These are phyloP conservation scores for Apomyelois bistriatella DNA, from an alignment of 2,888 invertebrate genomes.

Conservation along the genomic window DNA sequence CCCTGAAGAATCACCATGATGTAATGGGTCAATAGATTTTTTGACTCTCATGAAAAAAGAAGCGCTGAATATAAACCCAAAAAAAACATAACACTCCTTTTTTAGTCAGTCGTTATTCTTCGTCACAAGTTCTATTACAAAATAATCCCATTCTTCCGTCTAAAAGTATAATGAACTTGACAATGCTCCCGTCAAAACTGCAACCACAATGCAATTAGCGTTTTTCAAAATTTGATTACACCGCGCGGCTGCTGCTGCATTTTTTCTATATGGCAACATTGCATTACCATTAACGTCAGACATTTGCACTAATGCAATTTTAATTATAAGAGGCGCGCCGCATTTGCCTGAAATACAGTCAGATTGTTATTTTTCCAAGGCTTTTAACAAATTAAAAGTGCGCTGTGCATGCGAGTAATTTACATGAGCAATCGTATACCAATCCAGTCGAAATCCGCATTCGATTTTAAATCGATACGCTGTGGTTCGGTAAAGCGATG, in stretches of 20 bases:
- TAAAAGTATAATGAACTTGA: conserved; percentile 5
- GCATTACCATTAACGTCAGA: conserved; percentile 63
- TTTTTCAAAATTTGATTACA: conserved; percentile 42
- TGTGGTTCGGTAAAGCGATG: neutral
- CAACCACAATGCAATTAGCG: neutral
- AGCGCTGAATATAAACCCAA: no score
- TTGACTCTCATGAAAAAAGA: no score
- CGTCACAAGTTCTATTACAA: no score
- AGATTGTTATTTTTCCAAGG: conserved; percentile 72
- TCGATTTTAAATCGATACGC: conserved; percentile 8
- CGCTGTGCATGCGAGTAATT: conserved; percentile 17
- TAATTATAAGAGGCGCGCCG: conserved; percentile 75
- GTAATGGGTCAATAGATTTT: no score
- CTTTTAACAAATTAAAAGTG: conserved; percentile 76
- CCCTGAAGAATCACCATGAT: no score
- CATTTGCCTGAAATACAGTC: conserved; percentile 64
- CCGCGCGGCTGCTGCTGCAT: conserved; percentile 36
- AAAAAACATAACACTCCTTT: no score
- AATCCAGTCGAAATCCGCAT: neutral
- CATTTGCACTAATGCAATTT: conserved; percentile 74
- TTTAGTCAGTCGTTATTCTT: no score
- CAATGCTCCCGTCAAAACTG: conserved; percentile 2
- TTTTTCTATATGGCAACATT: conserved; percentile 60
- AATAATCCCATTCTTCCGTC: neutral
- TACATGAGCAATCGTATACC: neutral